Conservation (phyloP, 2,113 vertebrate genomes). For the Amblyornis subalaris region DNA sequence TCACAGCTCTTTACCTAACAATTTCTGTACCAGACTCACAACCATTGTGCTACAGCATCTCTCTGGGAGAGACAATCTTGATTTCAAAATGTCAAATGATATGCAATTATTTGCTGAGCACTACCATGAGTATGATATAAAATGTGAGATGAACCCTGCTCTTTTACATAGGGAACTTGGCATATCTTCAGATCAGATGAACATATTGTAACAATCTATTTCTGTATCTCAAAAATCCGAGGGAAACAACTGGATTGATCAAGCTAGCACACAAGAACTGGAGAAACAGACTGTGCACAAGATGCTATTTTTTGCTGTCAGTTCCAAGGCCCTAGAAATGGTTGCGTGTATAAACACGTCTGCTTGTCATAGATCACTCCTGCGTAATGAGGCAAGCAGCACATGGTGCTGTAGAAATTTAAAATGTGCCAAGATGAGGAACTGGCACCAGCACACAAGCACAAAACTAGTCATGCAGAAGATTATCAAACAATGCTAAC, state of each 20-base stretch:
- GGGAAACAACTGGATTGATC: constrained; percentile 19
- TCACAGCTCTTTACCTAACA: neutral
- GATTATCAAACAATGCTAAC: constrained; percentile 19
- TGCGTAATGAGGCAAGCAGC: constrained; percentile 53
- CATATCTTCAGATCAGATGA: neutral
- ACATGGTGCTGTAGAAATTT: constrained; percentile 26
- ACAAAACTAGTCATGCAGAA: constrained; percentile 21
- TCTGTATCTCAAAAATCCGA: neutral
- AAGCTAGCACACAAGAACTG: neutral
- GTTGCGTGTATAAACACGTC: neutral
- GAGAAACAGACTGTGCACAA: constrained; percentile 25
- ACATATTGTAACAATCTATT: neutral
- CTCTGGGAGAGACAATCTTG: neutral
- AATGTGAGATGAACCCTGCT: neutral
- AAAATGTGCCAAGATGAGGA: constrained; percentile 36
- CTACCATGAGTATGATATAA: neutral
- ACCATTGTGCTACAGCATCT: neutral
- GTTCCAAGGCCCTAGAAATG: constrained; percentile 2
- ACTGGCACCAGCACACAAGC: neutral
- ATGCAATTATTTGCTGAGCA: neutral
- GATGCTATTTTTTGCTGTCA: constrained; percentile 32
- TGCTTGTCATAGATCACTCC: constrained; percentile 33
- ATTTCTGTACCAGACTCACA: neutral
- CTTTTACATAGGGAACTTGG: neutral
- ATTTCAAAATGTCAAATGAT: constrained; percentile 35